Conservation (phyloP, 1,140 invertebrate genomes). For the Neelides sp. region DNA sequence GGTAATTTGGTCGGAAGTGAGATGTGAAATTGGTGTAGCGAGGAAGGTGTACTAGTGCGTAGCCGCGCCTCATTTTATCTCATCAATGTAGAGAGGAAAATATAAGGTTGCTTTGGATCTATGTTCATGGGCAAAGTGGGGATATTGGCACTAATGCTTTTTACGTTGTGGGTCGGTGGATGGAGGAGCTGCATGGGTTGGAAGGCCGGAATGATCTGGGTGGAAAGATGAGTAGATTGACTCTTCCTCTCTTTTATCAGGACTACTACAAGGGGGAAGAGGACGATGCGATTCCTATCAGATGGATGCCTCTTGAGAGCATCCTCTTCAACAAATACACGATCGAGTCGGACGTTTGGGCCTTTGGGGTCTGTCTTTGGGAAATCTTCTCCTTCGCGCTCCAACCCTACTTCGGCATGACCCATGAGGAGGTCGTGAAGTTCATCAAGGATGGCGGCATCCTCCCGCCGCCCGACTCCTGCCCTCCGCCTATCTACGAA, state of each 20-base stretch:
- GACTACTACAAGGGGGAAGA: conserved; percentile 87
- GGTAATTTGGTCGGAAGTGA: conserved; percentile 26
- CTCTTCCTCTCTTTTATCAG: conserved; percentile 38
- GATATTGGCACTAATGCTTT: too few relatives aligned
- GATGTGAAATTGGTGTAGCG: too few relatives aligned
- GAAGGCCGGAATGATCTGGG: too few relatives aligned
- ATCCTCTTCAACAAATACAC: conserved; percentile 90
- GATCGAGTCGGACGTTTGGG: conserved; percentile 85
- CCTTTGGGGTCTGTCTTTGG: conserved; percentile 84
- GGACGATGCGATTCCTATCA: conserved; percentile 80
- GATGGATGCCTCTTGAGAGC: conserved; percentile 92
- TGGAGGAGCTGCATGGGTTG: too few relatives aligned
- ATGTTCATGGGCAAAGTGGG: too few relatives aligned
- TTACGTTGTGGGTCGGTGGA: too few relatives aligned
- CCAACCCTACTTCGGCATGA: conserved; percentile 88
- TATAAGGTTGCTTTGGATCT: too few relatives aligned
- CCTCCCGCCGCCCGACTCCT: conserved; percentile 74
- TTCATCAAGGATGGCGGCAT: conserved; percentile 84
- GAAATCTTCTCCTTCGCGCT: conserved; percentile 87
- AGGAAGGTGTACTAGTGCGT: too few relatives aligned
- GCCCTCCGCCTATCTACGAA: conserved; percentile 76
- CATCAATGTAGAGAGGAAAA: too few relatives aligned
- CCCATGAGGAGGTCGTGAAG: conserved; percentile 85
- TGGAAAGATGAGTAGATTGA: too few relatives aligned
- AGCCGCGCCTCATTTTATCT: too few relatives aligned